Conservation (phyloP, 2,888 invertebrate genomes). For the Myopa tessellatipennis region DNA sequence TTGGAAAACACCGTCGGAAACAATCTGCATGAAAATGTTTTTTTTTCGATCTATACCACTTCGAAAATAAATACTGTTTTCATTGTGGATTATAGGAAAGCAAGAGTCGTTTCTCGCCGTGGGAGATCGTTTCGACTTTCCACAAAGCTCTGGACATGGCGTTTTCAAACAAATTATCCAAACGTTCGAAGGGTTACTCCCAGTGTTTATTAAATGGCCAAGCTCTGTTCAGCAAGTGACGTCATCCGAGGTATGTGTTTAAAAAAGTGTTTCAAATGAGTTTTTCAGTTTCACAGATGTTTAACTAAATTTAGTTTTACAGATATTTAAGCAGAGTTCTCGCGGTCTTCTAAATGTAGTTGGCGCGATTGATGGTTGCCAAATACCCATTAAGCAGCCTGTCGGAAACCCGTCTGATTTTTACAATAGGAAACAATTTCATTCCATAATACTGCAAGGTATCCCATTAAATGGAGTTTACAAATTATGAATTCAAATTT, state of each 20-base stretch:
- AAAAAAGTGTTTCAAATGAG: no score
- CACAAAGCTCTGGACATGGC: not conserved
- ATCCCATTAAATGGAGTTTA: not conserved
- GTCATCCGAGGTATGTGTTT: no score
- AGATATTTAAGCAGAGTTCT: constrained; percentile 14
- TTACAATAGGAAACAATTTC: constrained; percentile 15
- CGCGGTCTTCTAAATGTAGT: constrained; percentile 7
- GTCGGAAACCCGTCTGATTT: constrained; percentile 11
- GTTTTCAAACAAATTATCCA: no score
- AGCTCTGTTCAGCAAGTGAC: no score
- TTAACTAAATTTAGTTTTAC: no score
- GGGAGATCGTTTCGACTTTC: no score
- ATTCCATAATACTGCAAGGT: constrained; percentile 33
- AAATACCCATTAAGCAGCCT: constrained; percentile 35
- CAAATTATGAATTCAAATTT: not conserved
- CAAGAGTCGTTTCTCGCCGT: constrained; percentile 30
- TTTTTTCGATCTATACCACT: not conserved
- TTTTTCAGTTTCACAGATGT: no score
- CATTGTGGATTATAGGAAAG: constrained; percentile 23
- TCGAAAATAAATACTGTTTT: constrained; percentile 24
- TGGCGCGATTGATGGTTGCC: constrained; percentile 32
- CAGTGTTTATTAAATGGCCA: no score
- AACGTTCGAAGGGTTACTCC: no score
- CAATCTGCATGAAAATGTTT: not conserved
- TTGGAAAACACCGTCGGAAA: no score